These are phyloP conservation scores for Spea multiplicata DNA, from an alignment of 2,113 vertebrate species.

Conservation along the genomic window DNA sequence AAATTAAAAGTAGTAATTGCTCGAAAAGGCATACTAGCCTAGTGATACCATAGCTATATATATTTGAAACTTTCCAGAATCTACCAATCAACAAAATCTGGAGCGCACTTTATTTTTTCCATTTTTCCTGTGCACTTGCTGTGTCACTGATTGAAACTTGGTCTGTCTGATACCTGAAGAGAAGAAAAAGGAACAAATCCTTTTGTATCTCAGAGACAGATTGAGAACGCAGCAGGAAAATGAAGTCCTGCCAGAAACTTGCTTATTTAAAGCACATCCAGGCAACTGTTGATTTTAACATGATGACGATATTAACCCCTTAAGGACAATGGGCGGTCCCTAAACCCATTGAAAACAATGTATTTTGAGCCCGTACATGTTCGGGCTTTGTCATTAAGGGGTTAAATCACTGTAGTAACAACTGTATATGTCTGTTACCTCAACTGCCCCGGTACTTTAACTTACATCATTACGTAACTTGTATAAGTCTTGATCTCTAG, in stretches of 20 bases:
- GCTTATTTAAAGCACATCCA: slow-evolving; percentile 51
- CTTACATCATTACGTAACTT: neutral
- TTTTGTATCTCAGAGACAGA: slow-evolving; percentile 18
- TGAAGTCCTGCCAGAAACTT: slow-evolving; percentile 52
- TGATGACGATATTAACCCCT: slow-evolving; percentile 57
- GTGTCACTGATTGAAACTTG: neutral
- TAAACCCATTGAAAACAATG: too few species aligned
- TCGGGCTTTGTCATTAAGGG: too few species aligned
- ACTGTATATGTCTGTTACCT: slow-evolving; percentile 48
- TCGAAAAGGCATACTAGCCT: too few species aligned
- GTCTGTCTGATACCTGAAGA: neutral
- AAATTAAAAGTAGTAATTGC: too few species aligned
- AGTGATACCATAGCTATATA: too few species aligned
- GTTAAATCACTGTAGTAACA: slow-evolving; percentile 46
- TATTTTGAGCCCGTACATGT: too few species aligned
- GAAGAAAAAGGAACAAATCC: slow-evolving; percentile 6
- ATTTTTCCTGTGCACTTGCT: neutral
- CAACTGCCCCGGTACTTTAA: slow-evolving; percentile 32
- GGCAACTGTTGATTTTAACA: slow-evolving; percentile 53
- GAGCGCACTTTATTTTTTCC: neutral
- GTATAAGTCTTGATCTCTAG: neutral
- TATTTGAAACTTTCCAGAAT: too few species aligned
- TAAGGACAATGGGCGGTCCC: too few species aligned
- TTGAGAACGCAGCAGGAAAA: slow-evolving; percentile 39
- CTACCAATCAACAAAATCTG: too few species aligned